These are phyloP conservation scores for Drosophila robusta DNA, from an alignment of 2,888 invertebrate species.

Conservation along the genomic window DNA sequence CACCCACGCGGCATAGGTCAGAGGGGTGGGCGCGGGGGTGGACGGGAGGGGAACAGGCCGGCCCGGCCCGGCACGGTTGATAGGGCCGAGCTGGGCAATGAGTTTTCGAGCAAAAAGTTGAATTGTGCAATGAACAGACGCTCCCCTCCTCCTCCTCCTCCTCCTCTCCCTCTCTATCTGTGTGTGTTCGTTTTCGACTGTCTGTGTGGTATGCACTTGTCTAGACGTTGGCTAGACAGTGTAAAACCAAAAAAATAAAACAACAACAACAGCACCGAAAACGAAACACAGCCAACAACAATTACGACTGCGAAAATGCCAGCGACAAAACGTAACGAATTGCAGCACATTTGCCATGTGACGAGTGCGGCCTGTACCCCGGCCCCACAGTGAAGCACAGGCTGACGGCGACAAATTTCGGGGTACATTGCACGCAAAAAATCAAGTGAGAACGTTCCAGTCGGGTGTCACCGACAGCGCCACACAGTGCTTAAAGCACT, in stretches of 20 bases:
- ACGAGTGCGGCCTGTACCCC: conserved; percentile 20
- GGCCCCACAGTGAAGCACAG: background rate
- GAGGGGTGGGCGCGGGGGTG: background rate
- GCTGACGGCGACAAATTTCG: conserved; percentile 63
- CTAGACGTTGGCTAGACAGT: conserved; percentile 85
- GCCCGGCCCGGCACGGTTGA: background rate
- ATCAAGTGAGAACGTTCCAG: no score
- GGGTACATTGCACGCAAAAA: no score
- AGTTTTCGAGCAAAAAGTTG: conserved; percentile 80
- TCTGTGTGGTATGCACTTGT: conserved; percentile 82
- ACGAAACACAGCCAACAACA: conserved; percentile 51
- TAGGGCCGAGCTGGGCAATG: conserved; percentile 69
- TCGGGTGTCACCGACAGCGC: no score
- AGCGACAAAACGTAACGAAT: conserved; percentile 75
- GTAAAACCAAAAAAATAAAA: conserved; percentile 80
- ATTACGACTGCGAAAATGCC: conserved; percentile 64
- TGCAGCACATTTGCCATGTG: conserved; percentile 71
- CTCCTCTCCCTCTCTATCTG: conserved; percentile 22
- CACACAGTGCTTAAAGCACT: no score
- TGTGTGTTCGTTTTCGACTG: conserved; percentile 55
- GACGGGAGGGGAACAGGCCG: background rate
- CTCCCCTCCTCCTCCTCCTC: conserved; percentile 23
- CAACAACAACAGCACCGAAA: conserved; percentile 37
- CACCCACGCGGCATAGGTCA: conserved; percentile 2
- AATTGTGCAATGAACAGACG: conserved; percentile 77